These are phyloP conservation scores for Pantherophis guttatus DNA, from an alignment of 2,113 vertebrate genomes.

Conservation along the genomic window DNA sequence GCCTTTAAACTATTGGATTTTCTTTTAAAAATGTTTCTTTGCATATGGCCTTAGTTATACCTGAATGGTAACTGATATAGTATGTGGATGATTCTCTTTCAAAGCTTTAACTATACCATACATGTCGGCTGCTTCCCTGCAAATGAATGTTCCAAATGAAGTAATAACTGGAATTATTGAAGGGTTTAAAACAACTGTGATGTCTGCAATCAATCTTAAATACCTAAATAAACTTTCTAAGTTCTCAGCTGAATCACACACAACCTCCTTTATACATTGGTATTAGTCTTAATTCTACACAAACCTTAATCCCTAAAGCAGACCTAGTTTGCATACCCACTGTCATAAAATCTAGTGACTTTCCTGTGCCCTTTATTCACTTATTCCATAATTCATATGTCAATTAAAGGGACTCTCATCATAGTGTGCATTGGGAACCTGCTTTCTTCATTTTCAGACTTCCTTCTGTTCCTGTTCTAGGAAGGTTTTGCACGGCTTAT, in stretches of 20 bases:
- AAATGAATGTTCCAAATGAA: slow-evolving; percentile 42
- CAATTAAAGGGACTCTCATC: slow-evolving; percentile 26
- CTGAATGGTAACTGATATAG: slow-evolving; percentile 12
- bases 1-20: not conserved
- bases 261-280: slow-evolving; percentile 44
- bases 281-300: slow-evolving; percentile 51
- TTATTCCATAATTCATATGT: slow-evolving; percentile 30
- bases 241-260: slow-evolving; percentile 43
- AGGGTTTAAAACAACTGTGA: slow-evolving; percentile 34
- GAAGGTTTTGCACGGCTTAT: slow-evolving; percentile 38
- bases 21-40: slow-evolving; percentile 31
- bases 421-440: not conserved
- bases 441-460: slow-evolving; percentile 41
- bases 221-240: slow-evolving; percentile 51
- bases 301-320: slow-evolving; percentile 44
- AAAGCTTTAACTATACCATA: slow-evolving; percentile 34
- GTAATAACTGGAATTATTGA: slow-evolving; percentile 35
- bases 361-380: slow-evolving; percentile 30
- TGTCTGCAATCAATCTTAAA: slow-evolving; percentile 49
- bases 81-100: slow-evolving; percentile 19
- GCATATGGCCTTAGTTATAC: slow-evolving; percentile 30
- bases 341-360: slow-evolving; percentile 28
- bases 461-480: slow-evolving; percentile 42
- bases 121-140: slow-evolving; percentile 21
- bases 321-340: slow-evolving; percentile 32